Conservation (phyloP, 2,797 vertebrate genomes). For the Otolemur crassicaudatus region DNA sequence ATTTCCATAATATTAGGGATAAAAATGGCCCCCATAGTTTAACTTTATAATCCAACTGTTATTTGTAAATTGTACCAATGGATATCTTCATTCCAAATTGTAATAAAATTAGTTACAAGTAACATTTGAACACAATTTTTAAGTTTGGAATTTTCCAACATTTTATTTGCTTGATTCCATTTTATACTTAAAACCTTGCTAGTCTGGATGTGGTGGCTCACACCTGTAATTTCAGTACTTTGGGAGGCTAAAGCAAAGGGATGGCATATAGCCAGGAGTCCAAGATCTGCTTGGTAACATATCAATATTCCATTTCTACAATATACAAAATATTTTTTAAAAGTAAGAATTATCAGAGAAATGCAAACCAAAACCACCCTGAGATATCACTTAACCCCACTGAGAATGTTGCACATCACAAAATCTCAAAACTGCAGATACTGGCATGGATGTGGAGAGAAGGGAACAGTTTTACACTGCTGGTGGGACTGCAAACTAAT, state of each 20-base stretch:
- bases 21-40: background rate
- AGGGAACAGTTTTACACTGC: no score
- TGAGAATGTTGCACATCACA: no score
- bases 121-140: background rate
- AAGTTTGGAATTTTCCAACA: background rate
- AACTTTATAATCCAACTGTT: background rate
- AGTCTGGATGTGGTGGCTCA: background rate
- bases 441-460: no score
- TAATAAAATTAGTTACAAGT: background rate
- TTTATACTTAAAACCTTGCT: background rate
- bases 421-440: no score
- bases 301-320: background rate
- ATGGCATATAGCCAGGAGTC: background rate
- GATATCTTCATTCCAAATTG: background rate
- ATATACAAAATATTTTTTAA: background rate
- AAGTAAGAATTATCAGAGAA: background rate
- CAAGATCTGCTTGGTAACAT: background rate
- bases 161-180: background rate
- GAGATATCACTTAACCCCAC: no score
- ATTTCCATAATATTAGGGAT: background rate
- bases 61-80: background rate
- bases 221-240: background rate
- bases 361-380: no score
- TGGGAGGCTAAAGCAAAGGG: background rate
- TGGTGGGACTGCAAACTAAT: no score